Conservation (phyloP, 2,888 invertebrate species). For the Pantelozetes paolii region DNA sequence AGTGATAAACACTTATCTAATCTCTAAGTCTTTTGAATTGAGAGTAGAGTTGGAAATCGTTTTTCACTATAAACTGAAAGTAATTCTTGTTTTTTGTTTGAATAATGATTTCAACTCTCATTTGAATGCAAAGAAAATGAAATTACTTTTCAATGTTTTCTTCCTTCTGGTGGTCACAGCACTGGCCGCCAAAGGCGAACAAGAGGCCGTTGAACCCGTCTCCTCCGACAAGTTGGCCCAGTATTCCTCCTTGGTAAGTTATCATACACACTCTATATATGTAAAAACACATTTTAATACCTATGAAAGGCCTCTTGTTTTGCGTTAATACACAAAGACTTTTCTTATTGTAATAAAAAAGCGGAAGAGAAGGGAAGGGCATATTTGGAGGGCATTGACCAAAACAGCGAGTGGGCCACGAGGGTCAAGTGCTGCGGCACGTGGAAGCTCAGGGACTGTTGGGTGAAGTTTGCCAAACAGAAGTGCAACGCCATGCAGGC, state of each 20-base stretch:
- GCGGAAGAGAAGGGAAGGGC: conserved; percentile 35
- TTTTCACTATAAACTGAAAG: no score
- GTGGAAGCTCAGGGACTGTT: conserved; percentile 41
- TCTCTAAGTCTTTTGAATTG: no score
- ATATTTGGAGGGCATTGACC: conserved; percentile 17
- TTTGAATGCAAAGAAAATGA: no score
- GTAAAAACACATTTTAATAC: neutral
- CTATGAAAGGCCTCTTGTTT: conserved; percentile 35
- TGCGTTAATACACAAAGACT: conserved; percentile 37
- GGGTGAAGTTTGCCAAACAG: conserved; percentile 22
- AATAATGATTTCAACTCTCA: no score
- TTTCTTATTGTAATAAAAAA: conserved; percentile 36
- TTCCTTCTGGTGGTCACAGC: neutral
- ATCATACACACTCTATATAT: neutral
- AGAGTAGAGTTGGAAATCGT: no score
- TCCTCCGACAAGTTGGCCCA: conserved; percentile 32
- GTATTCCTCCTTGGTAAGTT: conserved; percentile 33
- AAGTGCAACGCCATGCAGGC: conserved; percentile 32
- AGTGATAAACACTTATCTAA: no score
- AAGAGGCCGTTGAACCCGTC: neutral
- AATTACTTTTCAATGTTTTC: neutral
- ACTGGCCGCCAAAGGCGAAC: neutral
- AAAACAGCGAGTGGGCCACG: conserved; percentile 8
- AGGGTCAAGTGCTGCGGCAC: conserved; percentile 40
- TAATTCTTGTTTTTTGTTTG: no score